Base-by-base conservation (phyloP, 2,888 invertebrate species). In the Xylota segnis region DNA sequence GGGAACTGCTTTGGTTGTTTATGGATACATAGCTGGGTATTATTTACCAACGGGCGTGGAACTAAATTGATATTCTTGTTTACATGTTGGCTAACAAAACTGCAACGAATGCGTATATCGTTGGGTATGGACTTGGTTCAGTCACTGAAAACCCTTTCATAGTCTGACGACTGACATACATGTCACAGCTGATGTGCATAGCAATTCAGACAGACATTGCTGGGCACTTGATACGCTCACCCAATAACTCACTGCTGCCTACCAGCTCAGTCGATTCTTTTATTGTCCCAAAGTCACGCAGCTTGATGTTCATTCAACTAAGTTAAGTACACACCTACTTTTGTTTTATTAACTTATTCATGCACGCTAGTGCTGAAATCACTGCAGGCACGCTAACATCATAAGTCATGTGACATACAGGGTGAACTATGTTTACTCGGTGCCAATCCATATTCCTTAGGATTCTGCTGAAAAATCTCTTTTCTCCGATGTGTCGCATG, bases 321-420 rank as follows among this genome's bases (percentile, higher is more conserved):
- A 43, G 14, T 43, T 3, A 43, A 43, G 14, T 43, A 5, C 14
- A 43, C 43, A 40, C 40, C 40, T 37, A 37, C 37, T n/a, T 40
- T 10, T 34, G 10, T 43, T 47, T 50, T 12, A 12, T 45, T 63
- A 45, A 58, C 58, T 43, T 63, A 63, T 63, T 63, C 63, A 45
- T 32, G 18, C 74, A 63, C 52, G 63, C 74, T 37, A 54, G 29
- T 45, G 37, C 14, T 18, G 5, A 68, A 68, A 68, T 68, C 40
- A 4, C 16, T n/a, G 52, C 23, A 27, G 0, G 14, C 40, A 61
- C 40, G 59, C 43, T 61, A 61, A 9, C 4, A 47, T 16, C 6
- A 16, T 32, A 54, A 54, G n/a, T 29, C 14, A 29, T 14, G 7
- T 12, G 14, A 14, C 2, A 43, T 2, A 14, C 43, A 43, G 43